Conservation (phyloP, 2,113 vertebrate species). For the Ibidorhyncha struthersii region DNA sequence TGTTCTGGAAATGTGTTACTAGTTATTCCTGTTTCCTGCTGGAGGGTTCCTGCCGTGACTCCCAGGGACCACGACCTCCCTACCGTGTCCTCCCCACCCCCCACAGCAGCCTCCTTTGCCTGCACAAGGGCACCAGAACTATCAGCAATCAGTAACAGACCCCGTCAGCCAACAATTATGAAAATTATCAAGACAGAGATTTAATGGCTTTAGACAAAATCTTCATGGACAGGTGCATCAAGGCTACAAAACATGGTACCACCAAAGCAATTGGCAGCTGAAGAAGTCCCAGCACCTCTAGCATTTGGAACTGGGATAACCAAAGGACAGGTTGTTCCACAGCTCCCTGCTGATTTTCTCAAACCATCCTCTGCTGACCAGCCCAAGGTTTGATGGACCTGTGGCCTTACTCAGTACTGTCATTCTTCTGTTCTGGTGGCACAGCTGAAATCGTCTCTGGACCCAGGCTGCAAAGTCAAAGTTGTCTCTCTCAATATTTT, state of each 20-base stretch:
- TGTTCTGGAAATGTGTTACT: conserved; percentile 3
- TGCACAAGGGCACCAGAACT: not conserved
- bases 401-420: not conserved
- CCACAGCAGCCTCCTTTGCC: not conserved
- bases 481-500: not conserved
- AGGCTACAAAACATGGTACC: not conserved
- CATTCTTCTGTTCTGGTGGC: not conserved
- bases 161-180: not conserved
- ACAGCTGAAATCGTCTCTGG: not conserved
- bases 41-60: not conserved
- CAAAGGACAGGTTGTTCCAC: not conserved
- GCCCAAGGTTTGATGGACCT: not conserved
- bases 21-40: not conserved
- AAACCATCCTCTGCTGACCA: not conserved
- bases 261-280: not conserved
- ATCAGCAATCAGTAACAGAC: not conserved
- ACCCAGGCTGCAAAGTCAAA: not conserved
- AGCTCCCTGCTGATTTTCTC: not conserved
- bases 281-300: not conserved
- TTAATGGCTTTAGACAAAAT: not conserved
- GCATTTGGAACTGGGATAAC: not conserved
- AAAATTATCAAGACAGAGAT: not conserved
- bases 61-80: fast-evolving
- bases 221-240: not conserved
- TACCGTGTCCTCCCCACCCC: fast-evolving